Evolutionary conservation across 2,797 vertebrate species (phyloP).

Genomic region (Enteromius thamalakanensis): DNA sequence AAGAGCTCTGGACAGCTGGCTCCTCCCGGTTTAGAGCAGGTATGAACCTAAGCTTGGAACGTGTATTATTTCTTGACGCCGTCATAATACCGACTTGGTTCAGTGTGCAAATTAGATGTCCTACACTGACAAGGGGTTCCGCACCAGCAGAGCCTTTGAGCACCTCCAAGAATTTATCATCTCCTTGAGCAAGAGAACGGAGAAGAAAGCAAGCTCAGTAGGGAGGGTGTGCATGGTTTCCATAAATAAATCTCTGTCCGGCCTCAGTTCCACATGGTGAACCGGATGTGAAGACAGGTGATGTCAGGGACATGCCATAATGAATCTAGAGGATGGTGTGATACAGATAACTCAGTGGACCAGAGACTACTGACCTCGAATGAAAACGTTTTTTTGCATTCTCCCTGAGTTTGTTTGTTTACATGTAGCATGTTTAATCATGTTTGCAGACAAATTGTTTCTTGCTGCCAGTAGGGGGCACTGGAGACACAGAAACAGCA

Average conservation of each 20-base stretch:
- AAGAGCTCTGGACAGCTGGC: constrained; percentile 71
- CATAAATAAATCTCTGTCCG: constrained; percentile 69
- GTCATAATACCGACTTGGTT: constrained; percentile 8
- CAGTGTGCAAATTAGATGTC: constrained; percentile 47
- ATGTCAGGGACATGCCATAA: constrained; percentile 64
- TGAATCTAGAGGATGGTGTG: constrained; percentile 36
- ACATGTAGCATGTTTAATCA: constrained; percentile 19
- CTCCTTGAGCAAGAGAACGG: constrained; percentile 52
- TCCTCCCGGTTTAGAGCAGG: constrained; percentile 55
- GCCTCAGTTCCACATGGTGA: constrained; percentile 66
- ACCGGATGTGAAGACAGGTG: constrained; percentile 70
- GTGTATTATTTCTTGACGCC: constrained; percentile 27
- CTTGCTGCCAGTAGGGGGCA: constrained; percentile 75
- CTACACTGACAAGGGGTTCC: constrained; percentile 53
- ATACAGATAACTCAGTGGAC: constrained; percentile 65
- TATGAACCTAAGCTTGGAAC: neutral
- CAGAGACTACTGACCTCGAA: constrained; percentile 49
- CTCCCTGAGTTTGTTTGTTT: constrained; percentile 28
- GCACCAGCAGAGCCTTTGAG: constrained; percentile 62
- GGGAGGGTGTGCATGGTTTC: constrained; percentile 58
- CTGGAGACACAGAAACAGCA: constrained; percentile 65
- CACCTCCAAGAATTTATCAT: constrained; percentile 66
- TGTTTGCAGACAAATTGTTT: constrained; percentile 1
- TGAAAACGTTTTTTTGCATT: neutral
- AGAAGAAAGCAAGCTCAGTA: constrained; percentile 57